Percentiles rank a stretch among this genome's conserved stretches.
phyloP scores from a whole-genome alignment of 1,140 invertebrate species.

The Dinoponera quadriceps region DNA sequence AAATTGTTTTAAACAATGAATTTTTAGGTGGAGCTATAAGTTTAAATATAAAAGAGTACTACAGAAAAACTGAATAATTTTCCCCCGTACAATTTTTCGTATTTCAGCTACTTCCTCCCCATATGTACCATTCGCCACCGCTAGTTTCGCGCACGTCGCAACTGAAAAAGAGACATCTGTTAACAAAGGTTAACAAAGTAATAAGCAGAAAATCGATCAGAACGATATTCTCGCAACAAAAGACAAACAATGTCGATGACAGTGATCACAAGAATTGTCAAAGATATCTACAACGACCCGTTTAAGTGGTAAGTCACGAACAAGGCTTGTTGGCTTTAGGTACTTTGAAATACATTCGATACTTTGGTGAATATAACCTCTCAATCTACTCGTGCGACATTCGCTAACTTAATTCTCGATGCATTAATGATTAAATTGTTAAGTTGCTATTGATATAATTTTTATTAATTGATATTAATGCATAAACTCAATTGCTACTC shows the following conservation, averaged over 20 bases:
- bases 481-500: background rate
- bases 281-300: constrained; percentile 28
- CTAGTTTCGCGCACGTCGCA: too few relatives aligned
- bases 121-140: too few relatives aligned
- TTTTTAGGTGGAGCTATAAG: too few relatives aligned
- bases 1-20: too few relatives aligned
- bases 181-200: too few relatives aligned
- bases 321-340: background rate
- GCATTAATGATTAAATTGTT: background rate
- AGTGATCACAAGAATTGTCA: background rate
- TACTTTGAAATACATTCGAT: background rate
- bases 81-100: too few relatives aligned
- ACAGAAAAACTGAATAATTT: too few relatives aligned
- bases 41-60: too few relatives aligned
- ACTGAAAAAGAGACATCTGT: too few relatives aligned
- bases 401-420: background rate
- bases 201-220: background rate
- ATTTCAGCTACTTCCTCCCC: too few relatives aligned
- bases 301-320: constrained; percentile 37
- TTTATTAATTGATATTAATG: background rate
- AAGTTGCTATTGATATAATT: background rate
- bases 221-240: background rate
- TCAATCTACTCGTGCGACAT: background rate
- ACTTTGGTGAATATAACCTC: constrained; percentile 21
- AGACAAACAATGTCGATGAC: constrained; percentile 10